A percentile compares a stretch with the other conserved stretches of the same genome.
These are phyloP conservation scores for Datnioides undecimradiatus DNA, from an alignment of 2,113 vertebrate genomes.

Conservation along the genomic window DNA sequence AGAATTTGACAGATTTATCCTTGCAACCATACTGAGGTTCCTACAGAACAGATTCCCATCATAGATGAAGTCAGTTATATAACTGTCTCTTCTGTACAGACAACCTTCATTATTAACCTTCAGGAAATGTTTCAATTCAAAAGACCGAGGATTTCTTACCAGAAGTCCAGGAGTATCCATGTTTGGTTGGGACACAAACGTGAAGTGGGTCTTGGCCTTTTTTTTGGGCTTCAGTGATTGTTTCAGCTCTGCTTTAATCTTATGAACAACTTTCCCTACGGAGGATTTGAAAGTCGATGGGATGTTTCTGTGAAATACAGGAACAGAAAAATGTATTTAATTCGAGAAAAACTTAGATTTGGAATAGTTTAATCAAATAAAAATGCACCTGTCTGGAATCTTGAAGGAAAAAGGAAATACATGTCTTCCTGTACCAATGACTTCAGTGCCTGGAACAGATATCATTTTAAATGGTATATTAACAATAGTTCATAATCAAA, in stretches of 20 bases:
- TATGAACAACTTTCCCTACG: slow-evolving; percentile 68
- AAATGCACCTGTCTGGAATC: slow-evolving; percentile 70
- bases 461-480: background rate
- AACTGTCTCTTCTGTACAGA: fast-evolving
- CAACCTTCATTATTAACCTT: background rate
- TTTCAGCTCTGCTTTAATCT: slow-evolving; percentile 71
- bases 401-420: slow-evolving; percentile 73
- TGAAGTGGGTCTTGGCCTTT: slow-evolving; percentile 62
- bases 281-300: slow-evolving; percentile 71
- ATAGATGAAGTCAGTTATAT: fast-evolving
- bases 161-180: slow-evolving; percentile 62
- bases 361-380: background rate
- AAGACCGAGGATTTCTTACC: slow-evolving; percentile 53
- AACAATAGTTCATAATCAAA: background rate
- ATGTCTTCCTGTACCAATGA: slow-evolving; percentile 70
- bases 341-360: fast-evolving
- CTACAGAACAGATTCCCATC: slow-evolving; percentile 37
- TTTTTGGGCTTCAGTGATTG: slow-evolving; percentile 65
- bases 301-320: slow-evolving; percentile 58
- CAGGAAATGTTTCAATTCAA: background rate
- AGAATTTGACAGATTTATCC: slow-evolving; percentile 66
- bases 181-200: slow-evolving; percentile 71
- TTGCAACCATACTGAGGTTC: slow-evolving; percentile 67
- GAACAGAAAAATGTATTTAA: background rate
- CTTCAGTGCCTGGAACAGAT: slow-evolving; percentile 51